A percentile compares a stretch with the other conserved stretches of the same genome.
Conservation (phyloP, 1,140 invertebrate genomes). For the Rhagoletis zephyria region DNA sequence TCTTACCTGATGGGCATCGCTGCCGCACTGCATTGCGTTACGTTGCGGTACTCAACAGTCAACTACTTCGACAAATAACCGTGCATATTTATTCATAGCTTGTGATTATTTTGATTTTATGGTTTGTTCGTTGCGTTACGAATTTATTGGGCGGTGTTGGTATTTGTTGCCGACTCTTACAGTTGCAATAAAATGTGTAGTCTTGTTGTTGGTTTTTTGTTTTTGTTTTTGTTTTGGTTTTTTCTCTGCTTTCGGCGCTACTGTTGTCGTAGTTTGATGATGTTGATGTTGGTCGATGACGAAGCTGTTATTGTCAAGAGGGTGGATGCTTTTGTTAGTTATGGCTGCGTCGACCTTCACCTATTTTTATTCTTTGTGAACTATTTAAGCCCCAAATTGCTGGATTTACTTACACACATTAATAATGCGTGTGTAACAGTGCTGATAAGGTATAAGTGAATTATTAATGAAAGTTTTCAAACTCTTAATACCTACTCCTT, state of each 20-base stretch:
- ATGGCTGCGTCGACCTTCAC: slow-evolving; percentile 52
- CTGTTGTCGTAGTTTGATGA: neutral
- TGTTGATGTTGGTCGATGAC: slow-evolving; percentile 44
- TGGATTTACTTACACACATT: slow-evolving; percentile 24
- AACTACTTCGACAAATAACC: neutral
- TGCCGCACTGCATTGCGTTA: neutral
- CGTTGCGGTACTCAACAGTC: slow-evolving; percentile 12
- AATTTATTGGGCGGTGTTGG: neutral
- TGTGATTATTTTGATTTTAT: slow-evolving; percentile 51
- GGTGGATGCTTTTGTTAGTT: slow-evolving; percentile 9
- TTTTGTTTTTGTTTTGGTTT: neutral
- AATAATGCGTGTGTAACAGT: neutral
- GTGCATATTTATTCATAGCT: slow-evolving; percentile 48
- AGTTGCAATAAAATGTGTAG: slow-evolving; percentile 32
- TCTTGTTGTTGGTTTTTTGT: slow-evolving; percentile 8
- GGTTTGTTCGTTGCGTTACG: slow-evolving; percentile 7
- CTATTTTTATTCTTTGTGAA: slow-evolving; percentile 49
- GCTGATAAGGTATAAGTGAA: neutral
- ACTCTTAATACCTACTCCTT: no score
- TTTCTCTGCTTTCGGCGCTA: neutral
- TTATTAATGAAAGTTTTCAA: no score
- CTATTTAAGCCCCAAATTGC: slow-evolving; percentile 42
- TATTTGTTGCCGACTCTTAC: slow-evolving; percentile 15
- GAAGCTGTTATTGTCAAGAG: slow-evolving; percentile 1
- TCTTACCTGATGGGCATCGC: neutral